Conservation (phyloP, 1,140 invertebrate genomes). For the Eubasilissa regina region DNA sequence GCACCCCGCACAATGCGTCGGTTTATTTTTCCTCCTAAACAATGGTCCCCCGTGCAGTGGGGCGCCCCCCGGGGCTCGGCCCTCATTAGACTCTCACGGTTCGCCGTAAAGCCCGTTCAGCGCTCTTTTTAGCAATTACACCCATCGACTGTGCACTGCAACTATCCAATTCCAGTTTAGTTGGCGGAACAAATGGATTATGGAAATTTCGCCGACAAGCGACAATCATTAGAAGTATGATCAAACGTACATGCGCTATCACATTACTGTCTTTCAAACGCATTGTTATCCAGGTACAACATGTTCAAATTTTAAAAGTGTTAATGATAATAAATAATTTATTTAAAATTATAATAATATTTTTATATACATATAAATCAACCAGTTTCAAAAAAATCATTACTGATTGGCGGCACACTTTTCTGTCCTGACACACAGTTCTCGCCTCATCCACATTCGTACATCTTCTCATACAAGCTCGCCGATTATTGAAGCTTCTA, state of each 20-base stretch:
- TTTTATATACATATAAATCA: too few relatives aligned
- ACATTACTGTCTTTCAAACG: too few relatives aligned
- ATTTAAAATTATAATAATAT: too few relatives aligned
- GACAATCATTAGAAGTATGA: slow-evolving; percentile 17
- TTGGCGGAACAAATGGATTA: slow-evolving; percentile 46
- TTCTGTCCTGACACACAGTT: too few relatives aligned
- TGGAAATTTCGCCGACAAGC: slow-evolving; percentile 21
- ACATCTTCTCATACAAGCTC: too few relatives aligned
- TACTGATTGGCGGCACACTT: too few relatives aligned
- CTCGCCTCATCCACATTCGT: too few relatives aligned
- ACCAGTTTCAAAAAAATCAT: too few relatives aligned
- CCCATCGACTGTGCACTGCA: slow-evolving; percentile 13
- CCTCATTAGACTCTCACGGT: slow-evolving; percentile 57
- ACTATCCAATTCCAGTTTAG: slow-evolving; percentile 48
- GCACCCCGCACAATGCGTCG: slow-evolving; percentile 18
- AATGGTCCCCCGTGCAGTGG: not conserved
- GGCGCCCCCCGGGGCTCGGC: slow-evolving; percentile 43
- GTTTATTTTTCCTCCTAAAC: slow-evolving; percentile 13
- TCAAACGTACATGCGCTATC: not conserved
- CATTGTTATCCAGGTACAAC: too few relatives aligned
- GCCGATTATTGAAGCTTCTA: too few relatives aligned
- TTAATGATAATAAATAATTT: too few relatives aligned
- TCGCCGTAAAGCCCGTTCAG: slow-evolving; percentile 37
- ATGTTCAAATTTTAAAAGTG: too few relatives aligned
- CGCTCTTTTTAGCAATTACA: slow-evolving; percentile 51